A percentile compares a stretch with the other conserved stretches of the same genome.
These are phyloP conservation scores for Exephanes ischioxanthus DNA, from an alignment of 2,888 invertebrate genomes.

Conservation along the genomic window DNA sequence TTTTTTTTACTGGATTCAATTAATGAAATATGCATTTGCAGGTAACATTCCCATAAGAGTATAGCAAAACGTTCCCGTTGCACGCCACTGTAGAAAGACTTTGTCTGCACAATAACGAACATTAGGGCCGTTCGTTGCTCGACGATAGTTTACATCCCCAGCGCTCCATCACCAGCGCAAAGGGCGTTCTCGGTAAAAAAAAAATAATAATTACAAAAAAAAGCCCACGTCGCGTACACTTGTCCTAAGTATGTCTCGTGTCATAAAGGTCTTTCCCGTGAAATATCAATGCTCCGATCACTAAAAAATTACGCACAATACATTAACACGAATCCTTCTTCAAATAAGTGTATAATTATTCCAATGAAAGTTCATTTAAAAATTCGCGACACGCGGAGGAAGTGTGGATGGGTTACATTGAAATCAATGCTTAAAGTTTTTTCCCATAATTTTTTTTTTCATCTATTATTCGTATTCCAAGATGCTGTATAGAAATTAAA, in stretches of 20 bases:
- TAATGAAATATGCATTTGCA: slow-evolving; percentile 6
- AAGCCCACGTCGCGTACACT: background rate
- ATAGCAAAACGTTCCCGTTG: background rate
- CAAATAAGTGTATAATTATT: background rate
- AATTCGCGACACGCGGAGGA: background rate
- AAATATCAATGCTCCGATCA: slow-evolving; percentile 1
- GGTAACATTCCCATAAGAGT: slow-evolving; percentile 4
- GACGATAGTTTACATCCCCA: background rate
- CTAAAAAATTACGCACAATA: background rate
- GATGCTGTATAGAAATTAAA: slow-evolving; percentile 20
- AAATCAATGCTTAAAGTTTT: background rate
- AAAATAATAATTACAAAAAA: background rate
- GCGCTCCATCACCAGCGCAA: background rate
- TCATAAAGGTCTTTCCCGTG: background rate
- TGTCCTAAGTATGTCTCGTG: background rate
- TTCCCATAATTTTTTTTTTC: background rate
- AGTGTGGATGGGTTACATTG: background rate
- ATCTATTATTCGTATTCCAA: background rate
- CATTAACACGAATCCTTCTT: background rate
- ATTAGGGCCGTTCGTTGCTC: background rate
- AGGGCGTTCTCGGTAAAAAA: background rate
- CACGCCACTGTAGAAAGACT: background rate
- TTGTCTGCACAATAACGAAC: background rate
- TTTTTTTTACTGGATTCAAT: background rate
- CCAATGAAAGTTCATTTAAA: background rate